Evolutionary conservation across 2,113 vertebrate genomes (phyloP).

Genomic region (Caranx melampygus): DNA sequence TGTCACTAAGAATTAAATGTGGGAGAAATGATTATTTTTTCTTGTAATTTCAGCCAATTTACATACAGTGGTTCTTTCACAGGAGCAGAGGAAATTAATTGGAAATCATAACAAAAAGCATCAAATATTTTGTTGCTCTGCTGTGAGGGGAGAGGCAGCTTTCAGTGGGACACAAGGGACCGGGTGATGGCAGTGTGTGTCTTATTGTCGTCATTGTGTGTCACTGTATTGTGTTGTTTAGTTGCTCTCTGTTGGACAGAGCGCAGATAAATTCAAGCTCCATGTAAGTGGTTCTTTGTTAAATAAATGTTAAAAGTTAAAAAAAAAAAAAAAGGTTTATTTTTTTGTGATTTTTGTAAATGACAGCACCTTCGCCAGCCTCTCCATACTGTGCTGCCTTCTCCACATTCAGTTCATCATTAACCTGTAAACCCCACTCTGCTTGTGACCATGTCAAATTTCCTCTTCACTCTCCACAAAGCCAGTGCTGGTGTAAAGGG

Average conservation of each 20-base stretch:
- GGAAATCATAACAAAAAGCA: neutral
- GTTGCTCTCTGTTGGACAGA: neutral
- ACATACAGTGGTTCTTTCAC: neutral
- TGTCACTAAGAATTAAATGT: neutral
- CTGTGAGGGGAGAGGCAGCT: neutral
- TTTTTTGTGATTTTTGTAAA: too few relatives aligned
- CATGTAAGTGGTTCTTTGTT: neutral
- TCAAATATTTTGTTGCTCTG: neutral
- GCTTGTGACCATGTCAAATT: constrained; percentile 20
- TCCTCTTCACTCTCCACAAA: constrained; percentile 8
- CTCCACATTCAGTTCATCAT: neutral
- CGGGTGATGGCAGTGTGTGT: neutral
- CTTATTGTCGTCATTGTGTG: neutral
- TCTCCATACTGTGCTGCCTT: neutral
- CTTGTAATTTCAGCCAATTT: neutral
- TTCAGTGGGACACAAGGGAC: neutral
- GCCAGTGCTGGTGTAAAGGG: constrained; percentile 15
- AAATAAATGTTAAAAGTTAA: neutral
- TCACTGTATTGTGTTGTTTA: neutral
- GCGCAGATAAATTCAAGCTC: neutral
- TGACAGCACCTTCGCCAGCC: neutral
- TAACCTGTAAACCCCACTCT: neutral
- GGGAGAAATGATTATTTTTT: too few relatives aligned
- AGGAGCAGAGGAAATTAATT: neutral
- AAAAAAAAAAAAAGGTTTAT: neutral